These are phyloP conservation scores for Pocota personata DNA, from an alignment of 2,888 invertebrate genomes.

Conservation along the genomic window DNA sequence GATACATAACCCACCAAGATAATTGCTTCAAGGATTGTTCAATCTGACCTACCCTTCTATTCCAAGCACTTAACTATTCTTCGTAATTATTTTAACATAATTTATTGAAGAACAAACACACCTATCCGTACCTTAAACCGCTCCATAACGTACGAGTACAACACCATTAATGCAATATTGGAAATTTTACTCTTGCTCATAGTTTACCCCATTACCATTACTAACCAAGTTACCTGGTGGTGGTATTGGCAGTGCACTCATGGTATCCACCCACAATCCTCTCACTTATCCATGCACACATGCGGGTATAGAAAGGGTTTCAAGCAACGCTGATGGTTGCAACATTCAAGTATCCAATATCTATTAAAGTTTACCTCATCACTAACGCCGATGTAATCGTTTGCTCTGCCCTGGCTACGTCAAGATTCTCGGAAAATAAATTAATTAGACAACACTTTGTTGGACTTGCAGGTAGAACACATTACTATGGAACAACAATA, in stretches of 20 bases:
- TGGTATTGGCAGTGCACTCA: neutral
- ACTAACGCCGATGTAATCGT: slow-evolving; percentile 12
- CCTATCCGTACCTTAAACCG: too few species aligned
- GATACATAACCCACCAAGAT: too few species aligned
- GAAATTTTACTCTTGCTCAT: neutral
- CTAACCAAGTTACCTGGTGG: neutral
- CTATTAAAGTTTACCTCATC: neutral
- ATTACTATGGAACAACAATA: neutral
- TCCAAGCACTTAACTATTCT: neutral
- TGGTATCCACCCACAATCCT: neutral
- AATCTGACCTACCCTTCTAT: neutral
- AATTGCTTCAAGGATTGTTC: neutral
- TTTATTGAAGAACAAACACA: neutral
- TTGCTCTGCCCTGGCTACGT: neutral
- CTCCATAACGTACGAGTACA: neutral
- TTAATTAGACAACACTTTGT: slow-evolving; percentile 35
- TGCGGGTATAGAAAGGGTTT: neutral
- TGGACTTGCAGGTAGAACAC: neutral
- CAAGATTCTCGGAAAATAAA: neutral
- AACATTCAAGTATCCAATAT: slow-evolving; percentile 4
- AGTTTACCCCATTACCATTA: too few species aligned
- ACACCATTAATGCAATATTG: neutral
- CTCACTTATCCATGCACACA: neutral
- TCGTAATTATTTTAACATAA: neutral
- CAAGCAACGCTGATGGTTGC: neutral